phyloP scores from a whole-genome alignment of 1,140 invertebrate species.

The Drosophila hydei region DNA sequence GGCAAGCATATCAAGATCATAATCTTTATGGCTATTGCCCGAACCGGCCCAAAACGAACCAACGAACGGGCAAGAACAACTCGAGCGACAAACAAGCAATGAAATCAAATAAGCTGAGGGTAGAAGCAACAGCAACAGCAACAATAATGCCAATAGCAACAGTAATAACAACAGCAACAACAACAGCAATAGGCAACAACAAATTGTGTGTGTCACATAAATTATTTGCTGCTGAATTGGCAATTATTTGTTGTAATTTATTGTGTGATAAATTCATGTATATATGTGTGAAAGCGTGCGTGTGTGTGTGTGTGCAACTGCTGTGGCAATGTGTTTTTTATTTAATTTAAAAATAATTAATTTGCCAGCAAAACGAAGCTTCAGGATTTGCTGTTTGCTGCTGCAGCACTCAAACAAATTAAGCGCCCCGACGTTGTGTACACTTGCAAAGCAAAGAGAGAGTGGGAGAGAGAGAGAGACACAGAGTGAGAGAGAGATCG shows the following conservation, averaged over 20 bases:
- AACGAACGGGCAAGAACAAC: conserved; percentile 33
- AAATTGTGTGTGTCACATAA: conserved; percentile 63
- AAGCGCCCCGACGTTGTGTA: conserved; percentile 47
- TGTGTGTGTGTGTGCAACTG: conserved; percentile 13
- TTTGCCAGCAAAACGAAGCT: conserved; percentile 40
- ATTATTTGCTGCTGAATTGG: conserved; percentile 63
- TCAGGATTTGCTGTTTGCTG: conserved; percentile 34
- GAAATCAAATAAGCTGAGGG: conserved; percentile 54
- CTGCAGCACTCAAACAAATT: conserved; percentile 54
- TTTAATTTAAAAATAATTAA: conserved; percentile 64
- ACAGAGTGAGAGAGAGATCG: conserved; percentile 4
- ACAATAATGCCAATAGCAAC: conserved; percentile 11
- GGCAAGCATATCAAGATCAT: conserved; percentile 55
- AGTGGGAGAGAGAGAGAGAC: not conserved
- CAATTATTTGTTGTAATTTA: conserved; percentile 67
- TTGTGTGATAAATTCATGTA: conserved; percentile 56
- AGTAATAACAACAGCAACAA: conserved; percentile 15
- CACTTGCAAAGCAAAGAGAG: conserved; percentile 25
- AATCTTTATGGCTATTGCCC: conserved; percentile 59
- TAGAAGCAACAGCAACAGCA: conserved; percentile 30
- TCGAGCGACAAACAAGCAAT: conserved; percentile 58
- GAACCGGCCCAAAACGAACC: conserved; percentile 35
- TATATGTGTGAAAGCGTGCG: conserved; percentile 4
- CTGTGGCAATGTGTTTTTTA: conserved; percentile 46
- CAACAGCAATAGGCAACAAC: conserved; percentile 41